Conservation (phyloP, 2,888 invertebrate genomes). For the Macrosiphum euphorbiae region DNA sequence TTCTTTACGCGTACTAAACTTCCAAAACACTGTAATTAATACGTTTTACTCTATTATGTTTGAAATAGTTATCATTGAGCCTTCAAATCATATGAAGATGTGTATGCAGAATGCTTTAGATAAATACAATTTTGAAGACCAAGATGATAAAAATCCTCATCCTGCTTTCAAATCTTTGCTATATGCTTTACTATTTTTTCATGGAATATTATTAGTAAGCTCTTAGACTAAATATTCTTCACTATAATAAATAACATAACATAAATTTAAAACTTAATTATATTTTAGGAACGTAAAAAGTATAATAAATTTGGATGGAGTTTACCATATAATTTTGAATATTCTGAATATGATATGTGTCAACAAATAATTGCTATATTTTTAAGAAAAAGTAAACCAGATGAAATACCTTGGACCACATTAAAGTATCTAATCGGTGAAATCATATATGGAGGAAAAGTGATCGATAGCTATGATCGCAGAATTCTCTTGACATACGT, state of each 20-base stretch:
- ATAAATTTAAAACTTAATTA: slow-evolving; percentile 71
- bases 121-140: background rate
- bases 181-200: slow-evolving; percentile 92
- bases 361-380: slow-evolving; percentile 75
- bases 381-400: background rate
- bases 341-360: slow-evolving; percentile 92
- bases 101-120: slow-evolving; percentile 40
- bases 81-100: slow-evolving; percentile 31
- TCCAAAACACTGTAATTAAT: background rate
- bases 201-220: slow-evolving; percentile 72
- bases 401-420: slow-evolving; percentile 82
- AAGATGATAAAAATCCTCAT: slow-evolving; percentile 72
- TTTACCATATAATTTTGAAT: slow-evolving; percentile 92
- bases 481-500: slow-evolving; percentile 89
- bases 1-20: background rate
- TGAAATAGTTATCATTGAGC: slow-evolving; percentile 47
- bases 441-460: slow-evolving; percentile 96
- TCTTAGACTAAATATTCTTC: background rate
- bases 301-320: slow-evolving; percentile 97
- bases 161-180: slow-evolving; percentile 82
- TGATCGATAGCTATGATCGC: slow-evolving; percentile 92
- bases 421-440: slow-evolving; percentile 93
- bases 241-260: background rate
- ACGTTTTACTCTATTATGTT: background rate
- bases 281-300: slow-evolving; percentile 90